phyloP scores from a whole-genome alignment of 2,888 invertebrate species.

The Colletes collaris region DNA sequence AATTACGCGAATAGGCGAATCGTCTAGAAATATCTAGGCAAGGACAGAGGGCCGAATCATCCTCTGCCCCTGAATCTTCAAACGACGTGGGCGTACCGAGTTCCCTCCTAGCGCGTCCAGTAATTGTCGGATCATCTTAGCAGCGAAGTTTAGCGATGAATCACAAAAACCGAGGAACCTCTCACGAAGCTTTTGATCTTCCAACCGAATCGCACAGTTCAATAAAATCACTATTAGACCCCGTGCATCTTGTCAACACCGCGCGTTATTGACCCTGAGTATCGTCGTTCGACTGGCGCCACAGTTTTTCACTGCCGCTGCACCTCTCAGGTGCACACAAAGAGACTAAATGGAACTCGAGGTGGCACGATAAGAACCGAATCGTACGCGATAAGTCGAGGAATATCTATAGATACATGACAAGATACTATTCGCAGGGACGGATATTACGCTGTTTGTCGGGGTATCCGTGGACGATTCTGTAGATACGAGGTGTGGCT shows the following conservation, averaged over 20 bases:
- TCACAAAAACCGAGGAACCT: neutral
- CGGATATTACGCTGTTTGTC: neutral
- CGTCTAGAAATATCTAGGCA: slow-evolving; percentile 39
- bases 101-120: slow-evolving; percentile 64
- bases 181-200: too few species aligned
- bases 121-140: slow-evolving; percentile 66
- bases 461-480: too few species aligned
- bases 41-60: neutral
- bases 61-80: neutral
- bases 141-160: neutral
- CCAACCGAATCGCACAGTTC: too few species aligned
- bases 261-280: neutral
- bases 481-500: too few species aligned
- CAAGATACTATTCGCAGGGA: neutral
- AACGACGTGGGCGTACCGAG: slow-evolving; percentile 55
- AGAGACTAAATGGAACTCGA: slow-evolving; percentile 39
- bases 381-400: slow-evolving; percentile 59
- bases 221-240: too few species aligned
- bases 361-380: slow-evolving; percentile 59
- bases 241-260: too few species aligned
- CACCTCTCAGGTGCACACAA: slow-evolving; percentile 5
- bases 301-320: slow-evolving; percentile 3
- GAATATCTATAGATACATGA: slow-evolving; percentile 47
- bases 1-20: slow-evolving; percentile 3
- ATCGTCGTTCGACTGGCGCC: neutral